Conservation (phyloP, 2,797 vertebrate genomes). For the Paedocypris micromegethes region DNA sequence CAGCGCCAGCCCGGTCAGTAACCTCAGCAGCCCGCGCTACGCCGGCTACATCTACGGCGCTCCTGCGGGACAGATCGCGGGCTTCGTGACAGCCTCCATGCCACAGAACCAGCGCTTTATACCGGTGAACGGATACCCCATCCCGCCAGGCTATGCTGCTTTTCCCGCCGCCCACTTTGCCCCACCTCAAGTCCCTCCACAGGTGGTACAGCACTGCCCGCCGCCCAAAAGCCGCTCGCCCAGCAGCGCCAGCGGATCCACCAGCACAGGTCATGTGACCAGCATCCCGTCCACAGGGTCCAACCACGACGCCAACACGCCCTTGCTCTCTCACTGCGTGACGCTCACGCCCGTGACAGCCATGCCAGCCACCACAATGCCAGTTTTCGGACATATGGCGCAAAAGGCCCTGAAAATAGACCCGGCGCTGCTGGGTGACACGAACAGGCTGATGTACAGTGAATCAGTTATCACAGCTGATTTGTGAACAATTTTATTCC, state of each 20-base stretch:
- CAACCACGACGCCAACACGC: constrained; percentile 94
- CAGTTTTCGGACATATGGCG: constrained; percentile 81
- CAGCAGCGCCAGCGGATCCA: constrained; percentile 96
- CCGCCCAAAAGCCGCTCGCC: constrained; percentile 97
- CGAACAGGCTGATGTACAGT: constrained; percentile 80
- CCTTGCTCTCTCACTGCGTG: constrained; percentile 88
- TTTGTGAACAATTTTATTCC: constrained; percentile 67
- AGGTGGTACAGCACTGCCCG: constrained; percentile 92
- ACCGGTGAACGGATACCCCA: constrained; percentile 92
- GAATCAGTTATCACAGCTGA: constrained; percentile 90
- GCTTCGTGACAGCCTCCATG: constrained; percentile 79
- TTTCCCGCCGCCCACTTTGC: constrained; percentile 87
- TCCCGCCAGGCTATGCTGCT: constrained; percentile 90
- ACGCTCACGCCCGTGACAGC: constrained; percentile 72
- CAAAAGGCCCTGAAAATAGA: constrained; percentile 86
- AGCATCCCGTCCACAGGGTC: constrained; percentile 92
- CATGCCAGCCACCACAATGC: constrained; percentile 70
- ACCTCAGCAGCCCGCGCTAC: constrained; percentile 90
- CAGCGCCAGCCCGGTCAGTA: constrained; percentile 94
- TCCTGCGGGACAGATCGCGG: constrained; percentile 74
- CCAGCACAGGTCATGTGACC: constrained; percentile 93
- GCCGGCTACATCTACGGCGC: constrained; percentile 86
- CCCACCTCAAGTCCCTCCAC: constrained; percentile 70
- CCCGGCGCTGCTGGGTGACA: constrained; percentile 80
- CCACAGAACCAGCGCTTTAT: constrained; percentile 89